phyloP scores from a whole-genome alignment of 2,888 invertebrate genomes.

The Chorisops tibialis region DNA sequence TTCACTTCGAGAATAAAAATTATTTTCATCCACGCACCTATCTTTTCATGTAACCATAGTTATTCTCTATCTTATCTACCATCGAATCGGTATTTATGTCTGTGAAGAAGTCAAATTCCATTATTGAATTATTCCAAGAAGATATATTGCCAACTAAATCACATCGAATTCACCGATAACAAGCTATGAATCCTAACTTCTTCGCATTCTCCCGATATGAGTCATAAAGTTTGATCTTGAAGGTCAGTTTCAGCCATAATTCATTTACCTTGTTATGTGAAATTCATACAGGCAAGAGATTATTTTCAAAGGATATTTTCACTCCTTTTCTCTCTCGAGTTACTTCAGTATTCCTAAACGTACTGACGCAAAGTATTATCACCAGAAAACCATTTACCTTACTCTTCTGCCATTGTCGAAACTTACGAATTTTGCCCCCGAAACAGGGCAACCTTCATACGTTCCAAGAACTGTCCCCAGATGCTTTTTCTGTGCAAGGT shows the following conservation, averaged over 20 bases:
- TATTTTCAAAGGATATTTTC: neutral
- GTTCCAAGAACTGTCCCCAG: neutral
- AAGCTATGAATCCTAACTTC: too few relatives aligned
- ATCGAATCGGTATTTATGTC: too few relatives aligned
- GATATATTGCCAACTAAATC: too few relatives aligned
- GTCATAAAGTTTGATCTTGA: neutral
- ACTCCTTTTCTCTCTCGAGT: neutral
- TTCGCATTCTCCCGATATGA: too few relatives aligned
- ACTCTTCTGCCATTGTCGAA: constrained; percentile 2
- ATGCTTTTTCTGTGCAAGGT: neutral
- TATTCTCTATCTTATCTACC: too few relatives aligned
- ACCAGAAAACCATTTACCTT: neutral
- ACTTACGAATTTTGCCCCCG: neutral
- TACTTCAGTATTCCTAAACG: neutral
- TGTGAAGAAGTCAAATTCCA: too few relatives aligned
- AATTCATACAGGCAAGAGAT: constrained; percentile 3
- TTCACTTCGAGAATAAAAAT: too few relatives aligned
- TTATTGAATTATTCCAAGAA: too few relatives aligned
- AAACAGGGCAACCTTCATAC: neutral
- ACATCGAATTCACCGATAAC: too few relatives aligned
- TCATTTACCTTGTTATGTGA: constrained; percentile 6
- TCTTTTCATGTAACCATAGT: too few relatives aligned
- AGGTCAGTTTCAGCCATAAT: constrained; percentile 8
- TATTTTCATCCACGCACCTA: too few relatives aligned
- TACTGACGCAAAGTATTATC: neutral